Evolutionary conservation across 2,113 vertebrate species (phyloP).

Genomic region (Sarotherodon lohbergeri): DNA sequence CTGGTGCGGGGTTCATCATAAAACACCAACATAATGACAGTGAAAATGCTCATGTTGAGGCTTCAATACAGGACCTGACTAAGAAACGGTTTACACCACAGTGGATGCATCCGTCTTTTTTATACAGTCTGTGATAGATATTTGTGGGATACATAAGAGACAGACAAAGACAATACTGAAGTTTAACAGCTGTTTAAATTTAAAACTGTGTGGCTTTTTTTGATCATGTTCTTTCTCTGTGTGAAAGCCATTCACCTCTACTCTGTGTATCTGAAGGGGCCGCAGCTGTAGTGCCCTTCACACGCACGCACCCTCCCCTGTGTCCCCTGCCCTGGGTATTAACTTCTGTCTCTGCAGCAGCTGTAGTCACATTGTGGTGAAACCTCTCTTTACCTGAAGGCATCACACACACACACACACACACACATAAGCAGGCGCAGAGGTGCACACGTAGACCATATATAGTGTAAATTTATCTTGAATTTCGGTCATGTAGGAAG

Average conservation of each 20-base stretch:
- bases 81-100: not conserved
- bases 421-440: not conserved
- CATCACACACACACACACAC: not conserved
- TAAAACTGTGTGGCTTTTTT: not conserved
- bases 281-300: slow-evolving; percentile 44
- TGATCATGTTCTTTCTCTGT: not conserved
- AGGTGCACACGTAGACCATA: not conserved
- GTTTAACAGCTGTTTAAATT: not conserved
- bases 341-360: slow-evolving; percentile 66
- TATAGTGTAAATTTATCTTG: not conserved
- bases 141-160: not conserved
- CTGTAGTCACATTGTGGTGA: slow-evolving; percentile 60
- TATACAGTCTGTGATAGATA: not conserved
- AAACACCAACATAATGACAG: not conserved
- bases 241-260: slow-evolving; percentile 4
- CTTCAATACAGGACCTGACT: not conserved
- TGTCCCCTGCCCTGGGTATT: slow-evolving; percentile 63
- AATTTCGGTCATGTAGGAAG: not conserved
- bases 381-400: slow-evolving; percentile 66
- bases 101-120: not conserved
- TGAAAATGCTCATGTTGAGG: not conserved
- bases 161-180: not conserved
- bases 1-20: not conserved
- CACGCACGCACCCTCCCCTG: slow-evolving; percentile 35
- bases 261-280: slow-evolving; percentile 13